Percentiles rank a stretch among this genome's conserved stretches.
phyloP scores from a whole-genome alignment of 2,797 vertebrate genomes.

The Epinephelus malabaricus region DNA sequence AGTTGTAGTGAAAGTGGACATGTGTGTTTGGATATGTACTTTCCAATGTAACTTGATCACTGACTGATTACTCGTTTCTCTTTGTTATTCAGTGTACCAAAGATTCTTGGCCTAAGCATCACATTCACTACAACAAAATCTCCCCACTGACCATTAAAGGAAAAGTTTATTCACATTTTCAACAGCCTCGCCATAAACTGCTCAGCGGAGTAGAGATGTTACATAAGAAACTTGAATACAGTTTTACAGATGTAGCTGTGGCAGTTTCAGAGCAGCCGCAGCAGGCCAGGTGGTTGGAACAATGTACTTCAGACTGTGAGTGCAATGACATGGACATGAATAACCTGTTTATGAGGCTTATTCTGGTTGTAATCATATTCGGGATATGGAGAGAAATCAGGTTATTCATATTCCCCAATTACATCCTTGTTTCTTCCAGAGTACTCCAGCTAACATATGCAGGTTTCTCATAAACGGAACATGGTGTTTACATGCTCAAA shows the following conservation, averaged over 20 bases:
- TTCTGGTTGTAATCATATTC: too few relatives aligned
- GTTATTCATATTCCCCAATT: too few relatives aligned
- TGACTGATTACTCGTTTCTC: background rate
- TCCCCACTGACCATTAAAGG: slow-evolving; percentile 10
- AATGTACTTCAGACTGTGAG: slow-evolving; percentile 6
- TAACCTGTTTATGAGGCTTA: too few relatives aligned
- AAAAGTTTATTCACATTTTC: background rate
- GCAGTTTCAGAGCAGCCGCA: slow-evolving; percentile 32
- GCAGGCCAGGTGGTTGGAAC: background rate
- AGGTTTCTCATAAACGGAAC: too few relatives aligned
- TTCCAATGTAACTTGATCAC: background rate
- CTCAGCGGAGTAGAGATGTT: background rate
- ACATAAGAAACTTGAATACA: background rate
- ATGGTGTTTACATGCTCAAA: too few relatives aligned
- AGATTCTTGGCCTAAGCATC: background rate
- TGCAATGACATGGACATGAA: too few relatives aligned
- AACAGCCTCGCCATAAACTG: background rate
- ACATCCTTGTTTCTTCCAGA: too few relatives aligned
- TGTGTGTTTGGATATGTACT: background rate
- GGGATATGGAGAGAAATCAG: too few relatives aligned
- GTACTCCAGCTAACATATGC: too few relatives aligned
- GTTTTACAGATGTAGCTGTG: slow-evolving; percentile 16
- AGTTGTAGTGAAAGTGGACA: slow-evolving; percentile 4
- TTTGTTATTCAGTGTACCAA: background rate
- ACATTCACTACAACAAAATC: background rate